These are phyloP conservation scores for Sepioteuthis lessoniana DNA, from an alignment of 2,888 invertebrate genomes.

Conservation along the genomic window DNA sequence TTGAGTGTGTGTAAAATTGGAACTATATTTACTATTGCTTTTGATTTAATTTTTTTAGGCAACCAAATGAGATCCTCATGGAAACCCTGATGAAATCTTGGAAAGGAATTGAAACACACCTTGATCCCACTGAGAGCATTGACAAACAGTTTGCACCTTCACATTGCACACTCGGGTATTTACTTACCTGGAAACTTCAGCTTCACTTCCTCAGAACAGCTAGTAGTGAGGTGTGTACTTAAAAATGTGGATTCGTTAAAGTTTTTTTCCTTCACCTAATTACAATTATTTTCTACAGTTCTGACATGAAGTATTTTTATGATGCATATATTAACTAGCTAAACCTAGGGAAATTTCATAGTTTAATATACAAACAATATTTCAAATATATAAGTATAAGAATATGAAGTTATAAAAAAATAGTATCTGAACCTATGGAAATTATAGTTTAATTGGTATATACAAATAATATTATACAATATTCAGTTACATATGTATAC, in stretches of 20 bases:
- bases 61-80: constrained; percentile 42
- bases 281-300: too few species aligned
- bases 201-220: constrained; percentile 81
- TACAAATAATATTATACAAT: too few species aligned
- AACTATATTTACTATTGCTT: neutral
- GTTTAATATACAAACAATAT: too few species aligned
- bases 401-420: too few species aligned
- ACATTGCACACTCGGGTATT: constrained; percentile 81
- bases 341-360: too few species aligned
- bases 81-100: constrained; percentile 37
- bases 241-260: neutral
- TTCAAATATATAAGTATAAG: too few species aligned
- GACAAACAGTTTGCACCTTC: constrained; percentile 4
- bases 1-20: neutral
- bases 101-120: constrained; percentile 8
- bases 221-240: constrained; percentile 80
- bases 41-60: neutral
- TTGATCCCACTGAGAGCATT: constrained; percentile 38
- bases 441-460: too few species aligned
- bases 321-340: too few species aligned
- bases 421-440: too few species aligned
- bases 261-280: too few species aligned
- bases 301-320: too few species aligned
- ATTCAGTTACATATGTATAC: too few species aligned
- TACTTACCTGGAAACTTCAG: constrained; percentile 83